phyloP scores from a whole-genome alignment of 1,140 invertebrate species.

The Hycleus cichorii region DNA sequence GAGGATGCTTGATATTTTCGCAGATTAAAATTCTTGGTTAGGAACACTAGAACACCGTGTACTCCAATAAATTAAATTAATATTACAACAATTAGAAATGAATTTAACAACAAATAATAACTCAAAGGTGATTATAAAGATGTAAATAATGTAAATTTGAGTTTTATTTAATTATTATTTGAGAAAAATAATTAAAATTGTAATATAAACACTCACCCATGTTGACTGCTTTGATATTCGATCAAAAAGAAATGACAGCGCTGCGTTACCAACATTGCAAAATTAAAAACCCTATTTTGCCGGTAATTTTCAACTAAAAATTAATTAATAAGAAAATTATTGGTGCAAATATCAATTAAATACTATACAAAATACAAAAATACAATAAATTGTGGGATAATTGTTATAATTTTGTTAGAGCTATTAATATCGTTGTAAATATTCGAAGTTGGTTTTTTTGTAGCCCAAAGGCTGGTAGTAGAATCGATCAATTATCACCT shows the following conservation, averaged over 20 bases:
- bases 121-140: background rate
- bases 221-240: conserved; percentile 27
- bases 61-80: background rate
- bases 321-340: too few species aligned
- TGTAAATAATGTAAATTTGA: conserved; percentile 2
- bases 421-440: too few species aligned
- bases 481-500: too few species aligned
- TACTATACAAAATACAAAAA: too few species aligned
- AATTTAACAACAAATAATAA: background rate
- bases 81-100: background rate
- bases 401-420: too few species aligned
- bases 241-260: conserved; percentile 22
- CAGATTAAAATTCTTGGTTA: too few species aligned
- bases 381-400: too few species aligned
- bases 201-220: conserved; percentile 35
- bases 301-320: too few species aligned
- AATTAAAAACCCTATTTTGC: background rate
- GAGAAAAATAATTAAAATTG: background rate
- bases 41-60: background rate
- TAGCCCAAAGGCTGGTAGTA: too few species aligned
- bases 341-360: too few species aligned
- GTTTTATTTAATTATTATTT: background rate
- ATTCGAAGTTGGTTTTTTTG: too few species aligned
- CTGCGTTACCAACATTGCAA: background rate
- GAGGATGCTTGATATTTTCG: background rate